Evolutionary conservation across 2,113 vertebrate species (phyloP).

Genomic region (Pithys albifrons): DNA sequence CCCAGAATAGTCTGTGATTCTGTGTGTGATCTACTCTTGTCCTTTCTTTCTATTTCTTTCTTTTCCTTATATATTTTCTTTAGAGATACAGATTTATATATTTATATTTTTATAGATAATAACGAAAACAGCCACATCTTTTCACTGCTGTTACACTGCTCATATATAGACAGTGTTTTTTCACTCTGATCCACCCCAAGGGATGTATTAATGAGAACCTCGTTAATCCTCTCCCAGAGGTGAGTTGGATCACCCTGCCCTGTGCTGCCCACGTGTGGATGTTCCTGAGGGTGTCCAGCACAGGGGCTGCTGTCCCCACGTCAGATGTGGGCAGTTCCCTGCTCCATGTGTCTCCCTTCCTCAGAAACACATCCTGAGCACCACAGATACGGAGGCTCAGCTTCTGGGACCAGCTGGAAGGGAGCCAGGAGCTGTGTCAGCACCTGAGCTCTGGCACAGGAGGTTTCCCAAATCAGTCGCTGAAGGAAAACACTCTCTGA

Average conservation of each 20-base stretch:
- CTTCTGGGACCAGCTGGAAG: not conserved
- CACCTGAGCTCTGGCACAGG: not conserved
- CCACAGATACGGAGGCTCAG: not conserved
- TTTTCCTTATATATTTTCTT: not conserved
- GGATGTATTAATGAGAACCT: too few species aligned
- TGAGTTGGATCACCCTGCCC: not conserved
- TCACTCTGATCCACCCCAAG: not conserved
- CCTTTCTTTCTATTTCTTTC: too few species aligned
- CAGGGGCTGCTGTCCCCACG: not conserved
- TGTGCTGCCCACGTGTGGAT: not conserved
- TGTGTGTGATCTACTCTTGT: not conserved
- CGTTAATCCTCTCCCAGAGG: not conserved
- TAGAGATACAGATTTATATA: not conserved
- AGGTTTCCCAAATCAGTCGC: not conserved
- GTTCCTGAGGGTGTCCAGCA: not conserved
- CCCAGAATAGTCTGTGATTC: too few species aligned
- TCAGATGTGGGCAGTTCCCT: not conserved
- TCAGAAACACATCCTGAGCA: too few species aligned
- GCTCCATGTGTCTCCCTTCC: not conserved
- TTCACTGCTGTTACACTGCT: too few species aligned
- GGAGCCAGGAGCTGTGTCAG: not conserved
- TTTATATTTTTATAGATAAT: not conserved
- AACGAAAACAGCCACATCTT: too few species aligned
- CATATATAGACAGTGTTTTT: accelerated
- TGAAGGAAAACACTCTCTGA: not conserved